phyloP scores from a whole-genome alignment of 2,888 invertebrate species.

The Achlya flavicornis region DNA sequence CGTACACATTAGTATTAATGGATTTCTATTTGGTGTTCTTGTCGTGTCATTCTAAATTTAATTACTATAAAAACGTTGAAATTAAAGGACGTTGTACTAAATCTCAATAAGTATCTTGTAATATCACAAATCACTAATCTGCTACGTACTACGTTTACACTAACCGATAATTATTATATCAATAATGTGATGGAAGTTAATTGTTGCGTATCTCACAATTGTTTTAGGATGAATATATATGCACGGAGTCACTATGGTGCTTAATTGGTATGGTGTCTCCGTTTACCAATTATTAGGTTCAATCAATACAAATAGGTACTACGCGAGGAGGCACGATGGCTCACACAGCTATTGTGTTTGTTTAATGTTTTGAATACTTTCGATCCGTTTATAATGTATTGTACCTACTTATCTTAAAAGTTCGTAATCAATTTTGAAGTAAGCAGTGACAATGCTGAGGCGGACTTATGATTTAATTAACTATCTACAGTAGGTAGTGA shows the following conservation, averaged over 20 bases:
- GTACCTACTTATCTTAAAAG: constrained; percentile 27
- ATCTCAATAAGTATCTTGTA: constrained; percentile 77
- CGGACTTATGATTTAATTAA: constrained; percentile 2
- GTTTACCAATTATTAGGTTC: constrained; percentile 17
- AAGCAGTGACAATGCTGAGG: constrained; percentile 26
- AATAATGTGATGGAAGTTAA: constrained; percentile 62
- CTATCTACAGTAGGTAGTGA: neutral
- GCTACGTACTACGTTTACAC: constrained; percentile 68
- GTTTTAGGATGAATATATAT: constrained; percentile 21
- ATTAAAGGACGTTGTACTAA: constrained; percentile 78
- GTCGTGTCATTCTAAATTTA: constrained; percentile 73
- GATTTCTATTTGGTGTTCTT: constrained; percentile 79
- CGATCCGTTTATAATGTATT: constrained; percentile 20
- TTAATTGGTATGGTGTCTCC: neutral
- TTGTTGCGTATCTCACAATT: constrained; percentile 41
- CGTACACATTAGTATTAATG: constrained; percentile 46
- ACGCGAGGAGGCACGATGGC: constrained; percentile 75
- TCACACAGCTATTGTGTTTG: constrained; percentile 54
- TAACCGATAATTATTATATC: constrained; percentile 55
- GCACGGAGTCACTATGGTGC: neutral
- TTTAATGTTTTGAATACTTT: constrained; percentile 32
- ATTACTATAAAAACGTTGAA: constrained; percentile 72
- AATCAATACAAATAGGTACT: constrained; percentile 35
- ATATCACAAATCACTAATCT: constrained; percentile 81
- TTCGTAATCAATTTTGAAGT: constrained; percentile 31